These are phyloP conservation scores for Phataginus tetradactyla DNA, from an alignment of 2,797 vertebrate genomes.

Conservation along the genomic window DNA sequence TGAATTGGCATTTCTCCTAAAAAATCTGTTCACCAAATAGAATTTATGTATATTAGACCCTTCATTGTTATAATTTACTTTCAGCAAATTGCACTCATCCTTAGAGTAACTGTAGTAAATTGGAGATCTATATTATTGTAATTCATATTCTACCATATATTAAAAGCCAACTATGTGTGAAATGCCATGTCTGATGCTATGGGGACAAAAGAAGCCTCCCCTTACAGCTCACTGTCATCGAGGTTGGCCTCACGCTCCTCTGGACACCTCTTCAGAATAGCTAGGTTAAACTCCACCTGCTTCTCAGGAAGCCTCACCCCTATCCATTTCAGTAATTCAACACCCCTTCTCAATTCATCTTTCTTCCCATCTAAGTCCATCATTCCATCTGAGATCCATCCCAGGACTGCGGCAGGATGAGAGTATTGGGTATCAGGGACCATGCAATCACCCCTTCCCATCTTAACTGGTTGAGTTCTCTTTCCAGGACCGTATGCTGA, in stretches of 20 bases:
- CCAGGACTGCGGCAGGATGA: neutral
- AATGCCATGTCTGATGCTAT: neutral
- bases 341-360: neutral
- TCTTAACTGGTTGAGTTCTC: neutral
- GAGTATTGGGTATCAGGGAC: neutral
- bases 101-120: neutral
- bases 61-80: conserved; percentile 24
- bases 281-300: neutral
- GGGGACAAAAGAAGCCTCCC: neutral
- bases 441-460: neutral
- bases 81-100: neutral
- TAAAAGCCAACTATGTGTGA: neutral
- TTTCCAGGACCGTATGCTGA: neutral
- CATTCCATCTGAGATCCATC: neutral
- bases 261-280: neutral
- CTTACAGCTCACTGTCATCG: neutral
- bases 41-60: neutral
- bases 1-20: neutral
- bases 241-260: neutral
- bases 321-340: neutral
- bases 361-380: neutral
- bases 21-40: conserved; percentile 1
- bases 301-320: neutral
- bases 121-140: neutral
- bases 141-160: neutral